Evolutionary conservation across 2,797 vertebrate genomes (phyloP), one percentile per base, ranked within the genome.

Genomic region (Trachurus trachurus): DNA sequence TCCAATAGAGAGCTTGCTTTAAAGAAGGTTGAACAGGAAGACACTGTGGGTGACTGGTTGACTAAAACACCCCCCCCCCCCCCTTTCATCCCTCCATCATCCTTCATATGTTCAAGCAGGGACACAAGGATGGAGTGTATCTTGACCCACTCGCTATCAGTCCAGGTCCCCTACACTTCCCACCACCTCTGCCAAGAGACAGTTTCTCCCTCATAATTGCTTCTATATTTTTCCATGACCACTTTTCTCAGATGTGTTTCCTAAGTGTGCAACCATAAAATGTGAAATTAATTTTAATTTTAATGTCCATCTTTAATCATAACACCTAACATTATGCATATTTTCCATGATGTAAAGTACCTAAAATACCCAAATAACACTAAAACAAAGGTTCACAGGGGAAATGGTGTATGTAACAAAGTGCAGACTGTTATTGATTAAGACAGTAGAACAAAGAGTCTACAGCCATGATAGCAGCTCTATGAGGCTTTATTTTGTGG

Each of bases 1-100:
- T 94, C 92, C 90, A 92, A 94, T 93, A 89, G 89, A 92, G 76
- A 53, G 22, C 45, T 82, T 1, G 11, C 80, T 91, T 90, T 76
- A 83, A 85, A 89, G 74, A 75, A 80, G 85, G 78, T 80, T 83
- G 76, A 90, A 85, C 84, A 87, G 84, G 91, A 91, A 92, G 89
- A 90, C 84, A 78, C 66, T 84, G 82, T 80, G 86, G 71, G 81
- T 77, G 81, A 90, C 78, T 81, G 57, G 67, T 47, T 59, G 65
- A 86, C 83, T 15, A 60, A 63, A 52, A 59, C 52, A 53, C 44
- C 19, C 58, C 13, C 47, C 60, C 52, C 50, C 44, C 19, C 58
- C 13, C 47, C 60, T 21, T 15, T 13, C 15, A 66, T 60, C 50
- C n/a, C 56, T 57, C 75, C 66, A 71, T 5, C 57, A 50, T 71